These are phyloP conservation scores for Drosophila antonietae DNA, from an alignment of 2,888 invertebrate species.

Conservation along the genomic window DNA sequence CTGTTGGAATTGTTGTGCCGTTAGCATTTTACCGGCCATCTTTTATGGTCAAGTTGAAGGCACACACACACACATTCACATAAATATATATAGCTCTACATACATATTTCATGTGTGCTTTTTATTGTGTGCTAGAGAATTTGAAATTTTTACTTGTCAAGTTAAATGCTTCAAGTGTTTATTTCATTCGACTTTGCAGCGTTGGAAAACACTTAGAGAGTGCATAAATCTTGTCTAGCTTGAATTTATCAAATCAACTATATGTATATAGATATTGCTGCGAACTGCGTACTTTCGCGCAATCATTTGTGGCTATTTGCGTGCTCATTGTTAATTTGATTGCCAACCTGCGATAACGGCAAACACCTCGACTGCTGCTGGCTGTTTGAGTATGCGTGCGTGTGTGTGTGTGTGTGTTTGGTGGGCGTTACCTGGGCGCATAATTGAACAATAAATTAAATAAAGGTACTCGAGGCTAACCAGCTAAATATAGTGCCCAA, in stretches of 20 bases:
- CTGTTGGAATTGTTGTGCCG: constrained; percentile 43
- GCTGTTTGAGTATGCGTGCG: background rate
- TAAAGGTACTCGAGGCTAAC: constrained; percentile 23
- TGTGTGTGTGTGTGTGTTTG: background rate
- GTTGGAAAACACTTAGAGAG: constrained; percentile 5
- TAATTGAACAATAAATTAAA: constrained; percentile 77
- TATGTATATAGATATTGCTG: background rate
- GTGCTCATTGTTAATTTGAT: constrained; percentile 77
- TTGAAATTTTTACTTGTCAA: constrained; percentile 58
- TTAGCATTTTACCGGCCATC: constrained; percentile 15
- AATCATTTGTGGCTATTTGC: constrained; percentile 71
- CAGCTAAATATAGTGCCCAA: constrained; percentile 15
- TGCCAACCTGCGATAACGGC: constrained; percentile 59
- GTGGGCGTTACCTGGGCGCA: constrained; percentile 59
- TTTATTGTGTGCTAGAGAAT: constrained; percentile 27
- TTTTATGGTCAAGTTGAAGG: constrained; percentile 60
- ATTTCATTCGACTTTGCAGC: background rate
- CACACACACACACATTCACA: constrained; percentile 10
- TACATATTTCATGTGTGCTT: constrained; percentile 56
- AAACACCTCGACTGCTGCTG: constrained; percentile 54
- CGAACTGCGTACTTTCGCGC: constrained; percentile 29
- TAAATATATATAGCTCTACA: background rate
- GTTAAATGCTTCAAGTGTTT: constrained; percentile 45
- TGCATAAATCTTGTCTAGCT: constrained; percentile 8
- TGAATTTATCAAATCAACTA: background rate